Conservation (phyloP, 1,140 invertebrate species). For the Mactra quadrangularis region DNA sequence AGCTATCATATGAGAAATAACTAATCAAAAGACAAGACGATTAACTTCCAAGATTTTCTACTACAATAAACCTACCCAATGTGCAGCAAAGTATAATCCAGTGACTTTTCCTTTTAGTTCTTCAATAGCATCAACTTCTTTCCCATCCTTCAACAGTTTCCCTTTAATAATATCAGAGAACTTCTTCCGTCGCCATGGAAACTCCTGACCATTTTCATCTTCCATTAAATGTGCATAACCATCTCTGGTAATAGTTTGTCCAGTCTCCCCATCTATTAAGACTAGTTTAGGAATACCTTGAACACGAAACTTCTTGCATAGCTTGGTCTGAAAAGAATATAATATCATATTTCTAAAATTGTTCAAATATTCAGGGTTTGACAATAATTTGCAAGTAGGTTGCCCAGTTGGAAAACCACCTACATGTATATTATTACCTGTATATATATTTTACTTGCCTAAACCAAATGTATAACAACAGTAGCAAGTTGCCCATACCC, state of each 20-base stretch:
- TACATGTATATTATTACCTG: too few relatives aligned
- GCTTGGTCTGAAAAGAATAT: conserved; percentile 83
- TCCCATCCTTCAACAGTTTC: conserved; percentile 86
- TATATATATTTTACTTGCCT: too few relatives aligned
- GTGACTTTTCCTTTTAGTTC: conserved; percentile 86
- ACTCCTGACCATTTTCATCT: conserved; percentile 86
- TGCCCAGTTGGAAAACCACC: too few relatives aligned
- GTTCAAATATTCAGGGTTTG: too few relatives aligned
- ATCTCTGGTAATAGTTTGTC: conserved; percentile 87
- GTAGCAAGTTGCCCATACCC: too few relatives aligned
- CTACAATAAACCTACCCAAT: conserved; percentile 91
- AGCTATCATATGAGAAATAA: too few relatives aligned
- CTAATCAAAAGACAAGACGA: too few relatives aligned
- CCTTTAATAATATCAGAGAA: conserved; percentile 86
- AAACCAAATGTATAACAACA: too few relatives aligned
- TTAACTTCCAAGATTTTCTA: too few relatives aligned
- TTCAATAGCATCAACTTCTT: conserved; percentile 79
- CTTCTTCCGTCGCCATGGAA: conserved; percentile 88
- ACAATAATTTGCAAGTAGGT: too few relatives aligned
- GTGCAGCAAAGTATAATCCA: conserved; percentile 92
- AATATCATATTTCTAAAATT: too few relatives aligned
- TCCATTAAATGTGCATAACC: conserved; percentile 87
- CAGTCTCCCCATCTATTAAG: conserved; percentile 87
- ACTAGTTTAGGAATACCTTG: conserved; percentile 85
- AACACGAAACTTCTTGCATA: conserved; percentile 79